Conservation (phyloP, 2,797 vertebrate genomes). For the Poeciliopsis infans region DNA sequence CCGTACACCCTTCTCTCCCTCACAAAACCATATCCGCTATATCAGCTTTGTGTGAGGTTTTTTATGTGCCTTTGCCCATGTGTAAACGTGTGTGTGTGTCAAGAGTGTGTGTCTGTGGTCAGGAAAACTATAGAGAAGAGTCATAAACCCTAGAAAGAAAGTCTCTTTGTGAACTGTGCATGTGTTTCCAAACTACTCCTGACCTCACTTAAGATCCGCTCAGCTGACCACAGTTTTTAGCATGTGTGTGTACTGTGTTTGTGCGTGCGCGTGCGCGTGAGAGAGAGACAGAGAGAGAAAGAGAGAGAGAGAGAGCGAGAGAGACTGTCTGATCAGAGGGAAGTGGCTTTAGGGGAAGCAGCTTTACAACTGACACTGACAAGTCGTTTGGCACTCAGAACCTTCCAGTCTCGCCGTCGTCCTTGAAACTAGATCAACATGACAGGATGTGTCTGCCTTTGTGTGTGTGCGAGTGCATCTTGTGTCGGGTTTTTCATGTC, state of each 20-base stretch:
- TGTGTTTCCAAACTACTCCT: constrained; percentile 75
- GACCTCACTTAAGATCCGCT: constrained; percentile 74
- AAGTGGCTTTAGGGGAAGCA: constrained; percentile 74
- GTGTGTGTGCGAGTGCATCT: constrained; percentile 31
- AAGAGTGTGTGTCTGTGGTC: constrained; percentile 65
- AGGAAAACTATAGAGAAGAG: constrained; percentile 69
- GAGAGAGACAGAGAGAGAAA: constrained; percentile 12
- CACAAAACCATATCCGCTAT: constrained; percentile 76
- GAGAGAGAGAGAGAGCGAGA: constrained; percentile 19
- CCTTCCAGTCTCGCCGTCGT: constrained; percentile 69
- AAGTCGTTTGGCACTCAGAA: constrained; percentile 70
- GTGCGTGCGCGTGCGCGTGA: neutral
- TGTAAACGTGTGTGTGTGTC: constrained; percentile 46
- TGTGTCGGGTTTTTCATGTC: constrained; percentile 49
- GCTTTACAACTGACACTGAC: constrained; percentile 77
- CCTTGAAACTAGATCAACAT: constrained; percentile 77
- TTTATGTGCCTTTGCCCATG: constrained; percentile 38
- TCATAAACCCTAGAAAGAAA: constrained; percentile 75
- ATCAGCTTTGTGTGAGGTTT: constrained; percentile 69
- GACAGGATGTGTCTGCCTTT: constrained; percentile 71
- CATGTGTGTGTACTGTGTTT: constrained; percentile 27
- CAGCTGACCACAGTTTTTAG: constrained; percentile 72
- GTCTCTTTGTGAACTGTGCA: constrained; percentile 70
- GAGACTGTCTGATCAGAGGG: constrained; percentile 43
- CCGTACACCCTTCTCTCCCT: constrained; percentile 69